Evolutionary conservation across 2,113 vertebrate species (phyloP), one percentile per base, ranked within the genome.

Genomic region (Nestor notabilis): DNA sequence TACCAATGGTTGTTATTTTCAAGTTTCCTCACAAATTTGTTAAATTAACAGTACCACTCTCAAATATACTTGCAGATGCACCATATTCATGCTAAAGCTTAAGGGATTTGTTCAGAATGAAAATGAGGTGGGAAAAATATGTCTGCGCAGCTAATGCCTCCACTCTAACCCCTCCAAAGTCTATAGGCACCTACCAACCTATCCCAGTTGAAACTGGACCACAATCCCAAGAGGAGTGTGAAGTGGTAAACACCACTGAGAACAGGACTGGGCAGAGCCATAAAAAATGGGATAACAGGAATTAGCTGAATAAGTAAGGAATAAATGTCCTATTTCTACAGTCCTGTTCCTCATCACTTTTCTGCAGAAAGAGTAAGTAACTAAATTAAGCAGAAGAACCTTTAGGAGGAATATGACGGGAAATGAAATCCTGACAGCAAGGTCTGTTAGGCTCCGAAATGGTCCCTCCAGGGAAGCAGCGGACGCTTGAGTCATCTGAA

Each of bases 361-460:
- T 85, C 82, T 69, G 43, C 71, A 95, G 86, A 89, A 71, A 83
- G 65, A 64, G 50, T 55, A 61, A 87, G 14, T 95, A 94, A 95
- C 83, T 90, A 94, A 92, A 92, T 96, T 91, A 96, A 86, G 83
- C 86, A 94, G 87, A 87, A 72, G 80, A 91, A 85, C 47, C 87
- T 91, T 95, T 70, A 79, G 65, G 76, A 97, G 70, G 89, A 87
- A 61, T 92, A 94, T 92, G 91, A 92, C 2, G 1, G 83, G 92
- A 93, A 93, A 63, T 2, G 0, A 61, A 91, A 93, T 41, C 74
- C 61, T 95, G 70, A 92, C 89, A 65, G 81, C 83, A 53, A 87
- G 83, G 89, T 66, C 89, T 95, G 70, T 79, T 44, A 46, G 49
- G 81, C 63, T 96, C 89, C 4, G 1, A 93, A 87, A 79, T 43